A percentile compares a stretch with the other conserved stretches of the same genome.
Conservation (phyloP, 2,888 invertebrate species). For the Ectemnius cavifrons region DNA sequence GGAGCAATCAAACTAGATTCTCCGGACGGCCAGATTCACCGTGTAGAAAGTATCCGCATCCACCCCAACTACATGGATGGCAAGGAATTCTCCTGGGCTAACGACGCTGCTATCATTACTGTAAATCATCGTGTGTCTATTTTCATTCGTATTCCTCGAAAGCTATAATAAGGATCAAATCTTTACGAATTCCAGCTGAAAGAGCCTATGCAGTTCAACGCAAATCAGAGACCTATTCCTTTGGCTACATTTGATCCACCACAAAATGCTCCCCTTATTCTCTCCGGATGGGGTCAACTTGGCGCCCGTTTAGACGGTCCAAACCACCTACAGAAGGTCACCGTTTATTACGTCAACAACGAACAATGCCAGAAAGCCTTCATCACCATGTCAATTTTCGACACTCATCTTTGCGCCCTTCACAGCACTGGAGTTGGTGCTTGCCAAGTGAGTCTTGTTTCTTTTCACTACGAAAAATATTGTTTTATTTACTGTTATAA, state of each 20-base stretch:
- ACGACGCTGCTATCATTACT: conserved; percentile 21
- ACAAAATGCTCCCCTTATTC: not conserved
- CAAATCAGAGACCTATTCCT: not conserved
- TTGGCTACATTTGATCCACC: not conserved
- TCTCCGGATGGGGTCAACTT: conserved; percentile 11
- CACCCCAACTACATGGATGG: not conserved
- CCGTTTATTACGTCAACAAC: not conserved
- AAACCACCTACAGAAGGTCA: not conserved
- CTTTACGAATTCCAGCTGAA: not conserved
- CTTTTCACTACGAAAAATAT: not conserved
- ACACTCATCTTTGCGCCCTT: not conserved
- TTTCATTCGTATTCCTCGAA: not conserved
- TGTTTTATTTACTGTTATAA: not conserved
- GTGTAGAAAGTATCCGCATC: not conserved
- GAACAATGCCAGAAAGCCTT: not conserved
- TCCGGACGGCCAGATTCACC: conserved; percentile 10
- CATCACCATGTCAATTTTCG: not conserved
- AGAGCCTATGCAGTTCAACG: not conserved
- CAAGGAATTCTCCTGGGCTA: not conserved
- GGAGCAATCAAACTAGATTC: conserved; percentile 12
- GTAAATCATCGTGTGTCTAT: not conserved
- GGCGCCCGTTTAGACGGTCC: not conserved
- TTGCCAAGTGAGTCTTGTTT: not conserved
- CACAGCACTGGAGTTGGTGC: not conserved
- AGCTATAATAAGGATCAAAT: not conserved